Evolutionary conservation across 2,113 vertebrate genomes (phyloP), one percentile per base, ranked within the genome.

Genomic region (Recurvirostra avosetta): DNA sequence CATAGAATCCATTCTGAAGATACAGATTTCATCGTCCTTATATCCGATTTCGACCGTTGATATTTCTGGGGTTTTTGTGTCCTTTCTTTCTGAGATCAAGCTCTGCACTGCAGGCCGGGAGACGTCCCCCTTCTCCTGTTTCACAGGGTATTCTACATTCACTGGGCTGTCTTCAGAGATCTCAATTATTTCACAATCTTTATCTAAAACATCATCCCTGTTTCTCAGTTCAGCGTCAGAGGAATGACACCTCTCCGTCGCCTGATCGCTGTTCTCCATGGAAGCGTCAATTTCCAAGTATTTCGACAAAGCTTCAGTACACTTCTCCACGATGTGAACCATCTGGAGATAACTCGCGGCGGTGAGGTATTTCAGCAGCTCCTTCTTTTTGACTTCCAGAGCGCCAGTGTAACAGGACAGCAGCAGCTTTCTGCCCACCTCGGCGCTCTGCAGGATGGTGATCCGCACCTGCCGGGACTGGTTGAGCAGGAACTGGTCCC

Each of bases 271-370:
- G 8, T 94, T 97, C 95, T 98, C 98, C 96, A 98, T 88, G 49
- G 97, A 91, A 23, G 97, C 96, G 2, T 98, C 98, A 27, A 98
- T 97, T 88, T 98, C 98, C 73, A 98, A 53, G 88, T 98, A 98
- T 27, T 97, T 98, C 3, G 98, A 98, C 76, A 98, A 89, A 34
- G 98, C 98, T 84, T 98, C 98, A 4, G 98, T 98, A 67, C 98
- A 99, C 73, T 98, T 98, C 83, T 99, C 98, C 73, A 99, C 98
- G 34, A 99, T 98, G 87, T 99, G 98, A 65, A 98, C 98, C 98
- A 99, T 99, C 90, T 99, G 98, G 63, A 99, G 97, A 6, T 99
- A 99, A 88, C 98, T 99, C 4, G 98, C 98, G 4, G 98, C 98
- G 1, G 98, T 99, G 30, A 99, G 97, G 74, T 99, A 99, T 70